Evolutionary conservation across 2,888 invertebrate species (phyloP), one percentile per base, ranked within the genome.

Genomic region (Tiphia femorata): DNA sequence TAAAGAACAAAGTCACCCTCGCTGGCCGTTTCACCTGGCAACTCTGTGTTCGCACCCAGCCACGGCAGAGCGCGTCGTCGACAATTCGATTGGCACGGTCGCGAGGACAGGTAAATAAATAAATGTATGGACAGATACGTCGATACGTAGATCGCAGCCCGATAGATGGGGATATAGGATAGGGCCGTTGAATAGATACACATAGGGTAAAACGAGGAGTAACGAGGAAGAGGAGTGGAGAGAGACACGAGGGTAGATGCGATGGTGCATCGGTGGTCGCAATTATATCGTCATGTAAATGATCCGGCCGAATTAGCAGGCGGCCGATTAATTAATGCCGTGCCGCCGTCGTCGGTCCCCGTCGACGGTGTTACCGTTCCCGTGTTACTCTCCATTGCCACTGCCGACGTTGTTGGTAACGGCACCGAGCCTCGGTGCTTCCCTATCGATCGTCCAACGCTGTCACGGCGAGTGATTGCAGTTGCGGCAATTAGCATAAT

Each of bases 401-500:
- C 19, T 21, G 16, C 21, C 21, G 2, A 12, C 2, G 0, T 7
- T 4, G 21, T 20, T 17, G 20, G 40, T 7, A 10, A 10, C 12
- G 30, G 14, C 19, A 12, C 19, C 12, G 33, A 29, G n/a, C 19
- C 3, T 10, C 12, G 20, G 21, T 12, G n/a, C n/a, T 12, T 3
- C n/a, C 30, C 30, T 21, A 43, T 43, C 43, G 43, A 44, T 33
- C 21, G 30, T 7, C n/a, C n/a, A n/a, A 29, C 43, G 7, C 56
- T 61, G 58, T 69, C 70, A 50, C 56, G 49, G 23, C 29, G 63
- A 66, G 56, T 60, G 67, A 68, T 68, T 43, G 63, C 70, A 60
- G 49, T 29, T 62, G 54, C 56, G 44, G 62, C 58, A 63, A 68
- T 68, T 66, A 70, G 63, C 68, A 68, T 66, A 68, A 68, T 68